A percentile compares a stretch with the other conserved stretches of the same genome.
Evolutionary conservation across 2,797 vertebrate genomes (phyloP).

Genomic region (Hoplostethus mediterraneus): DNA sequence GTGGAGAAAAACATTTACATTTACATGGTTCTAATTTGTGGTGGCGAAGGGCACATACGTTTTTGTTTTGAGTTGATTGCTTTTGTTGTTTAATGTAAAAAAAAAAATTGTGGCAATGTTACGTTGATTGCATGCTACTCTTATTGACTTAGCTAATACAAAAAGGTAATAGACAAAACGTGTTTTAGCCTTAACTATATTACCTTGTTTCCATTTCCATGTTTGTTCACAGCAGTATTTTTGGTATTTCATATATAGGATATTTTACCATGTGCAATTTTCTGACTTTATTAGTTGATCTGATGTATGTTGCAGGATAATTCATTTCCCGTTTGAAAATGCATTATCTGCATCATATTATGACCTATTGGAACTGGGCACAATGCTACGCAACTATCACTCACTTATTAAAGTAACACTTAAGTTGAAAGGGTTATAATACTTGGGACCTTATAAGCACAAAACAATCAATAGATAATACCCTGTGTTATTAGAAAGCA

Average conservation of each 20-base stretch:
- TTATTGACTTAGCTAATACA: slow-evolving; percentile 87
- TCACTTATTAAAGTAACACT: slow-evolving; percentile 78
- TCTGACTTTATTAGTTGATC: slow-evolving; percentile 77
- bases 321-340: slow-evolving; percentile 65
- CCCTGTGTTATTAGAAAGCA: slow-evolving; percentile 58
- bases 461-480: slow-evolving; percentile 65
- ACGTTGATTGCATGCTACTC: slow-evolving; percentile 91
- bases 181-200: slow-evolving; percentile 93
- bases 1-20: slow-evolving; percentile 68
- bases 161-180: slow-evolving; percentile 84
- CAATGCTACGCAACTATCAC: slow-evolving; percentile 64
- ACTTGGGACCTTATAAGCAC: slow-evolving; percentile 80
- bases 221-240: slow-evolving; percentile 83
- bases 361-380: slow-evolving; percentile 65
- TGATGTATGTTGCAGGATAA: slow-evolving; percentile 71
- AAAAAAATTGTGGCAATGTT: slow-evolving; percentile 84
- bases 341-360: slow-evolving; percentile 66
- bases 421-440: slow-evolving; percentile 74
- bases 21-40: slow-evolving; percentile 82
- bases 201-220: slow-evolving; percentile 87
- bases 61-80: slow-evolving; percentile 82
- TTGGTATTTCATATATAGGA: slow-evolving; percentile 83
- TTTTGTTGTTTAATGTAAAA: slow-evolving; percentile 86
- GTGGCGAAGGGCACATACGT: slow-evolving; percentile 75
- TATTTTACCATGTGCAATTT: slow-evolving; percentile 81